phyloP scores from a whole-genome alignment of 2,113 vertebrate species.

The Oncorhynchus masou region DNA sequence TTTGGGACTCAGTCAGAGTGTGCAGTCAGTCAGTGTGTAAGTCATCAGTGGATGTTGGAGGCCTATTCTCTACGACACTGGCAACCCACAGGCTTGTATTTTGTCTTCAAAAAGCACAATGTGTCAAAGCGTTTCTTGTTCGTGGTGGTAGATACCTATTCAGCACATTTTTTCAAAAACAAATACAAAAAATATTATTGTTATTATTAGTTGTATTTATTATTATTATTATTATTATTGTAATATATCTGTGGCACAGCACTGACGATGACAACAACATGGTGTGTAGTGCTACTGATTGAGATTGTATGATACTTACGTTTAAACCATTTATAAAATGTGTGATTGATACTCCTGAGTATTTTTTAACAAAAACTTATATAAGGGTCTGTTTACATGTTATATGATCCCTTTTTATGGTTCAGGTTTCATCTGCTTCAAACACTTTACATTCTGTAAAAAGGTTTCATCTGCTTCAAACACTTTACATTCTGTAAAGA shows the following conservation, averaged over 20 bases:
- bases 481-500: slow-evolving; percentile 36
- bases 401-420: slow-evolving; percentile 53
- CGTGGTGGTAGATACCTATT: slow-evolving; percentile 61
- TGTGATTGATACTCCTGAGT: slow-evolving; percentile 62
- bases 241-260: slow-evolving; percentile 69
- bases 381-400: slow-evolving; percentile 58
- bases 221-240: slow-evolving; percentile 64
- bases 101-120: slow-evolving; percentile 70
- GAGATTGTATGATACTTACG: slow-evolving; percentile 66
- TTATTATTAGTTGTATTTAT: slow-evolving; percentile 57
- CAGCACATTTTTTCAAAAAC: slow-evolving; percentile 71
- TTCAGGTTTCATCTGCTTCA: slow-evolving; percentile 58
- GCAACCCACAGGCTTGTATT: slow-evolving; percentile 43
- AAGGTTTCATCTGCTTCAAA: slow-evolving; percentile 50
- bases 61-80: slow-evolving; percentile 45
- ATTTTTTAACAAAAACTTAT: slow-evolving; percentile 58
- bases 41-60: slow-evolving; percentile 43
- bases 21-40: background rate
- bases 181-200: background rate
- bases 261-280: slow-evolving; percentile 63
- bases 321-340: slow-evolving; percentile 66
- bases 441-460: slow-evolving; percentile 38
- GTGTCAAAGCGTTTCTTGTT: slow-evolving; percentile 61
- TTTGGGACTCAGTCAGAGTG: too few species aligned
- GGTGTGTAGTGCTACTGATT: slow-evolving; percentile 63